Conservation (phyloP, 2,888 invertebrate species). For the Oligia latruncula region DNA sequence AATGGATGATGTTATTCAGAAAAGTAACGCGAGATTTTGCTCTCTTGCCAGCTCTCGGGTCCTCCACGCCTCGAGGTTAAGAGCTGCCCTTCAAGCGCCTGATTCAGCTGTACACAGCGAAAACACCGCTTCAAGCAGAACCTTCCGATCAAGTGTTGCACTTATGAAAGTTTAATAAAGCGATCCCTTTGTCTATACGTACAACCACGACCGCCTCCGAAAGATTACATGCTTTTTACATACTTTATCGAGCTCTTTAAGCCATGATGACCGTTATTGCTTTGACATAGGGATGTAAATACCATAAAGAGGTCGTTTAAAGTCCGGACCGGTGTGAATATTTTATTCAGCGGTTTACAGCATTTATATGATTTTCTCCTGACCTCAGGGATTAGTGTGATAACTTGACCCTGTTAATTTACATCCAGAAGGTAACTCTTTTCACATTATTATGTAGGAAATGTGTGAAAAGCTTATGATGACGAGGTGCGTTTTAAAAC, state of each 20-base stretch:
- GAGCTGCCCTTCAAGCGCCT: constrained; percentile 65
- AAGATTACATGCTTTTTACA: constrained; percentile 59
- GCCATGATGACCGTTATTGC: constrained; percentile 37
- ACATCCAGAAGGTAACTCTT: constrained; percentile 13
- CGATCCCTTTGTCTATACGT: constrained; percentile 67
- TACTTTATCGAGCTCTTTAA: constrained; percentile 23
- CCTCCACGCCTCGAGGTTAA: constrained; percentile 64
- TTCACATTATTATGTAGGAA: constrained; percentile 3
- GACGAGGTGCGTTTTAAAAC: neutral
- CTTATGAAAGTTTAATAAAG: constrained; percentile 75
- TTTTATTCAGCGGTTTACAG: constrained; percentile 60
- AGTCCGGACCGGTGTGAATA: constrained; percentile 40
- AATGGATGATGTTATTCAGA: constrained; percentile 45
- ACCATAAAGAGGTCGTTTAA: constrained; percentile 21
- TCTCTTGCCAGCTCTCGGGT: constrained; percentile 54
- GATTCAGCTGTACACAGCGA: constrained; percentile 77
- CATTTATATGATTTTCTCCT: constrained; percentile 59
- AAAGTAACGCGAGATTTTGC: constrained; percentile 63
- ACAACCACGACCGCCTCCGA: constrained; percentile 24
- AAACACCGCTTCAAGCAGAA: constrained; percentile 75
- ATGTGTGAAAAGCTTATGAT: constrained; percentile 16
- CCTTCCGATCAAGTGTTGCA: constrained; percentile 70
- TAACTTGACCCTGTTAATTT: constrained; percentile 45
- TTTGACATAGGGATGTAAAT: constrained; percentile 40
- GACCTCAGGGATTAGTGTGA: constrained; percentile 45